Conservation (phyloP, 2,888 invertebrate genomes). For the Caenorhabditis drosophilae region DNA sequence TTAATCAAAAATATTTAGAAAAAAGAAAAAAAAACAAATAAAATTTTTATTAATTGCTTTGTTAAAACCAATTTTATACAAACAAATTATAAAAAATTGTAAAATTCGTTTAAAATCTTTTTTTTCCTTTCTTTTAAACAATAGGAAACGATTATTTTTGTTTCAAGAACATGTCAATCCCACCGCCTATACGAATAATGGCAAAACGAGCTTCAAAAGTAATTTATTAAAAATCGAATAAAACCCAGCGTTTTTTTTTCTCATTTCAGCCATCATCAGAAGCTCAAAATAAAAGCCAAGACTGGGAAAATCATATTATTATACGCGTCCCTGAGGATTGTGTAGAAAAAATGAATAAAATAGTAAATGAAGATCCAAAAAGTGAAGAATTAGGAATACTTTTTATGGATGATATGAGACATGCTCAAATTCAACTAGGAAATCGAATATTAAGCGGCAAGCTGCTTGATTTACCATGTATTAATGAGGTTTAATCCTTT, state of each 20-base stretch:
- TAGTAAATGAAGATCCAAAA: constrained; percentile 32
- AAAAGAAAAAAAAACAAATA: too few relatives aligned
- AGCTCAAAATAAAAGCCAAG: constrained; percentile 45
- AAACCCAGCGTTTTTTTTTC: background rate
- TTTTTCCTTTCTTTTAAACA: too few relatives aligned
- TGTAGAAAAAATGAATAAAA: constrained; percentile 41
- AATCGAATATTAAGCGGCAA: constrained; percentile 52
- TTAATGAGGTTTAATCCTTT: constrained; percentile 54
- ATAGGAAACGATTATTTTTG: too few relatives aligned
- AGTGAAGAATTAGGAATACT: constrained; percentile 53
- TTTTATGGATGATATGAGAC: constrained; percentile 53
- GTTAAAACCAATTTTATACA: too few relatives aligned
- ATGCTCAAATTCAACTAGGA: constrained; percentile 54
- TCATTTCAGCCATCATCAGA: background rate
- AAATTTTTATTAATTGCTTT: too few relatives aligned
- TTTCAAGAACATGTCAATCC: background rate
- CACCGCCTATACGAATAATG: background rate
- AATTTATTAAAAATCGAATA: background rate
- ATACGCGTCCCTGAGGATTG: constrained; percentile 60
- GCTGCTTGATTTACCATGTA: constrained; percentile 63
- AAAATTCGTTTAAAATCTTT: too few relatives aligned
- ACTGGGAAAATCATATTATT: constrained; percentile 65
- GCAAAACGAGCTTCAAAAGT: constrained; percentile 1
- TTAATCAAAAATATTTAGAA: too few relatives aligned
- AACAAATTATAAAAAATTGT: too few relatives aligned